Base-by-base conservation (phyloP, 2,113 vertebrate genomes). In the Myotis lucifugus region DNA sequence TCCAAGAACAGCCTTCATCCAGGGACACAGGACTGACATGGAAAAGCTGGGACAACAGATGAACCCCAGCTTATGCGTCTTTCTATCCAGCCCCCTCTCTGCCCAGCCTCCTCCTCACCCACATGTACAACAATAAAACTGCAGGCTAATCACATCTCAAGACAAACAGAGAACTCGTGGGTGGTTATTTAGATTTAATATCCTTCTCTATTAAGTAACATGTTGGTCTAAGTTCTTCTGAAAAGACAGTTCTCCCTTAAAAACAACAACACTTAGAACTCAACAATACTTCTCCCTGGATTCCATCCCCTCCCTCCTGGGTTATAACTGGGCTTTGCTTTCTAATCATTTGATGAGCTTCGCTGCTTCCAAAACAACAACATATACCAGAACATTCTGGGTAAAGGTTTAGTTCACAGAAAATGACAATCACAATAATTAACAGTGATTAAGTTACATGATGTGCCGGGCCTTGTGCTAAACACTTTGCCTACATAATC, bases 261-360 rank as follows among this genome's bases (percentile, higher is more conserved):
- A 91, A 91, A 89, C 48, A 56, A 32, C 13, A 73, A 67, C 46
- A 69, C 18, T 72, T 25, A 76, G 54, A 84, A 85, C 42, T 81
- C 59, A 69, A 77, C 46, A 85, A 27, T 27, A 40, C 40, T 83
- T 78, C 86, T 84, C 87, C 74, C 52, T 96, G 27, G 73, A 79
- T 89, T 74, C 48, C 0, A 3, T 37, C 56, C 81, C 83, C 64
- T 83, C 40, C 77, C 78, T 94, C 91, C 54, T 0, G 0, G 42
- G 54, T 56, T 76, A 88, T 64, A 87, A 87, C 13, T 76, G 92
- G 56, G 66, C 64, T 95, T 91, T 70, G 94, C 89, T 85, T 64
- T 93, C 77, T 67, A 85, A 94, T 91, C 79, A 94, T 70, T 9
- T 67, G 59, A 87, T 72, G 78, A 46, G 90, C 73, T 85, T 77